Percentiles rank a stretch among this genome's conserved stretches.
phyloP scores from a whole-genome alignment of 2,113 vertebrate species.

The Nematolebias whitei region DNA sequence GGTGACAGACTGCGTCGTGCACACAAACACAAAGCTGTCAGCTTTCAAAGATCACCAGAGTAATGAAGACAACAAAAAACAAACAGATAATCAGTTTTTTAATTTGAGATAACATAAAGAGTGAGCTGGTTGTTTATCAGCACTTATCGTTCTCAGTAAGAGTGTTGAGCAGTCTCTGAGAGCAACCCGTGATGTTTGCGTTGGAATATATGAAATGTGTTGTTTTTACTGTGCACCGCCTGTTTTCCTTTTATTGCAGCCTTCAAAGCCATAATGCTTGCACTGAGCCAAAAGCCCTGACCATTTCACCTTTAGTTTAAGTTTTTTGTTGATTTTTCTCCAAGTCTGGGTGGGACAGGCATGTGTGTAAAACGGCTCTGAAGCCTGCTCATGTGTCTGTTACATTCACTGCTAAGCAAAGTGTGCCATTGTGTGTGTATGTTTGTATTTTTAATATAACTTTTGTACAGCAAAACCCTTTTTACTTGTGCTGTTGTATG shows the following conservation, averaged over 20 bases:
- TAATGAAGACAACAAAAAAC: slow-evolving; percentile 19
- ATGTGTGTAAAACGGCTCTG: slow-evolving; percentile 32
- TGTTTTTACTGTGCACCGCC: slow-evolving; percentile 54
- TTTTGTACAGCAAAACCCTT: slow-evolving; percentile 77
- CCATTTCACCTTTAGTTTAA: slow-evolving; percentile 41
- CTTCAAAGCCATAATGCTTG: slow-evolving; percentile 57
- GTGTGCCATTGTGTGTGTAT: slow-evolving; percentile 59
- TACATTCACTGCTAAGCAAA: slow-evolving; percentile 52
- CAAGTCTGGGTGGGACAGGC: slow-evolving; percentile 34
- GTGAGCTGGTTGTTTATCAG: slow-evolving; percentile 16
- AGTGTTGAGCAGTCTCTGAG: slow-evolving; percentile 26
- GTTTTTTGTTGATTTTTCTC: slow-evolving; percentile 36
- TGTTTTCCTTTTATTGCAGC: slow-evolving; percentile 37
- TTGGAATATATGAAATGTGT: slow-evolving; percentile 35
- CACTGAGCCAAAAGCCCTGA: slow-evolving; percentile 53
- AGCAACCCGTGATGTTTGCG: slow-evolving; percentile 17
- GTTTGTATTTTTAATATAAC: slow-evolving; percentile 73
- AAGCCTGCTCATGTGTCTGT: slow-evolving; percentile 34
- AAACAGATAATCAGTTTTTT: slow-evolving; percentile 45
- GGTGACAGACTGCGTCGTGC: slow-evolving; percentile 33
- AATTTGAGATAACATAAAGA: slow-evolving; percentile 21
- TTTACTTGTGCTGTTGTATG: slow-evolving; percentile 62
- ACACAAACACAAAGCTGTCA: slow-evolving; percentile 42
- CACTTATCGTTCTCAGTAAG: slow-evolving; percentile 41
- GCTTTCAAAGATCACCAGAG: slow-evolving; percentile 48